Percentiles rank a stretch among this genome's conserved stretches.
phyloP scores from a whole-genome alignment of 1,140 invertebrate genomes.

The Eufriesea mexicana region DNA sequence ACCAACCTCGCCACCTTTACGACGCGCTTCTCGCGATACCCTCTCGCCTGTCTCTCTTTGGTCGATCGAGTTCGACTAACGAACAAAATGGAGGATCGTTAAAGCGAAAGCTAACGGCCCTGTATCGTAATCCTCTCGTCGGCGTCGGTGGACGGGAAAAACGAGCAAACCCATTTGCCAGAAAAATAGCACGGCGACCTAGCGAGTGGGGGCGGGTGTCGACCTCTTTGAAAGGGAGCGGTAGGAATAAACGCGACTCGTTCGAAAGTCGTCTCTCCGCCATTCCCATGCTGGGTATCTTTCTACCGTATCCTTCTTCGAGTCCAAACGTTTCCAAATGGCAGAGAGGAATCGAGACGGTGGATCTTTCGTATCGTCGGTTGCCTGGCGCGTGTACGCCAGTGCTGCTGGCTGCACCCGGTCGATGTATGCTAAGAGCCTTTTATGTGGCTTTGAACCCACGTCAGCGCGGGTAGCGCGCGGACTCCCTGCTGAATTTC shows the following conservation, averaged over 20 bases:
- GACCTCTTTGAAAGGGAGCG: background rate
- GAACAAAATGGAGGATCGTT: background rate
- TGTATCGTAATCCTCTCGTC: too few relatives aligned
- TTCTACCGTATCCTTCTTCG: background rate
- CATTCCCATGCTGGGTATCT: background rate
- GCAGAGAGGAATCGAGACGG: conserved; percentile 41
- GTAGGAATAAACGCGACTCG: conserved; percentile 23
- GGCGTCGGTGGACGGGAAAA: background rate
- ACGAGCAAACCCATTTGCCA: background rate
- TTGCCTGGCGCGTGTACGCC: conserved; percentile 12
- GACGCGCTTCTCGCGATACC: too few relatives aligned
- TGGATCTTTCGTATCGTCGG: conserved; percentile 3
- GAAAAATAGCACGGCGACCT: conserved; percentile 1
- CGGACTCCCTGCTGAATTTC: background rate
- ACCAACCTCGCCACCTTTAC: too few relatives aligned
- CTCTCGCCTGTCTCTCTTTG: too few relatives aligned
- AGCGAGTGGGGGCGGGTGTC: background rate
- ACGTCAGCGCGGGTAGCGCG: background rate
- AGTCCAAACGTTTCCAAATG: conserved; percentile 18
- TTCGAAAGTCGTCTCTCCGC: conserved; percentile 13
- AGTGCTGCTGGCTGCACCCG: conserved; percentile 19
- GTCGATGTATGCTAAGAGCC: conserved; percentile 26
- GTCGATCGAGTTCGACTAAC: too few relatives aligned
- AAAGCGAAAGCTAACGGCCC: background rate
- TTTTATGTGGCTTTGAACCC: conserved; percentile 48